Evolutionary conservation across 37 sponge, comb jelly and placozoan genomes (phyloP).

Genomic region (Oscarella lobularis): DNA sequence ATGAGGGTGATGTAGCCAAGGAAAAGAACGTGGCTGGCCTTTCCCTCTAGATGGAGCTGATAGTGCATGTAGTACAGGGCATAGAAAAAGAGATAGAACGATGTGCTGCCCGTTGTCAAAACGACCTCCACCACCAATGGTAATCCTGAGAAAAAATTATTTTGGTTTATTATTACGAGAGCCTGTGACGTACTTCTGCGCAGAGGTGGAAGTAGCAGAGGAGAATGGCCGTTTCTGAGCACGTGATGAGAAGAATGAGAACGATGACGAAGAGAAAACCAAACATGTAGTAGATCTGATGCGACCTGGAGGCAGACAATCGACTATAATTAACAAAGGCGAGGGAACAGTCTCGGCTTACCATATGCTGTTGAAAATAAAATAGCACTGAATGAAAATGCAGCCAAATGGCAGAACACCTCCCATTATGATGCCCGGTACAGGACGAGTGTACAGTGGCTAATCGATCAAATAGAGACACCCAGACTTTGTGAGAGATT

Average conservation of each 20-base stretch:
- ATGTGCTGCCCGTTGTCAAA: constrained; percentile 67
- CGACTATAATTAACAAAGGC: neutral
- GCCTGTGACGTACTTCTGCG: constrained; percentile 45
- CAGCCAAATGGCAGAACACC: constrained; percentile 97
- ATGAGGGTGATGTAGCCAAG: constrained; percentile 93
- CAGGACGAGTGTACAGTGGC: constrained; percentile 24
- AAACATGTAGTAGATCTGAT: constrained; percentile 99
- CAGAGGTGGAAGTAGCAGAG: constrained; percentile 99
- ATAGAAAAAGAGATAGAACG: constrained; percentile 73
- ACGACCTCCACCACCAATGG: constrained; percentile 99
- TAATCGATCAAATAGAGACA: neutral
- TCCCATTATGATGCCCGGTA: constrained; percentile 84
- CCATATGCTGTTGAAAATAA: constrained; percentile 97
- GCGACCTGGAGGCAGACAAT: constrained; percentile 44
- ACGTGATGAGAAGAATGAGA: constrained; percentile 69
- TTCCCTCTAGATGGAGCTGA: constrained; percentile 63
- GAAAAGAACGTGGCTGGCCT: constrained; percentile 69
- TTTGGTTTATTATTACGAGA: too few relatives aligned
- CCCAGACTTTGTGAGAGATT: too few relatives aligned
- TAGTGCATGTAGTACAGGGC: constrained; percentile 75
- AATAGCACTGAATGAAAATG: constrained; percentile 95
- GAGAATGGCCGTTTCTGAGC: constrained; percentile 82
- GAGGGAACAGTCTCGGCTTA: constrained; percentile 2
- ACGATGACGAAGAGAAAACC: constrained; percentile 93
- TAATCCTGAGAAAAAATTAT: constrained; percentile 84